Conservation (phyloP, 2,888 invertebrate species). For the Lepidocyrtoides sp. region DNA sequence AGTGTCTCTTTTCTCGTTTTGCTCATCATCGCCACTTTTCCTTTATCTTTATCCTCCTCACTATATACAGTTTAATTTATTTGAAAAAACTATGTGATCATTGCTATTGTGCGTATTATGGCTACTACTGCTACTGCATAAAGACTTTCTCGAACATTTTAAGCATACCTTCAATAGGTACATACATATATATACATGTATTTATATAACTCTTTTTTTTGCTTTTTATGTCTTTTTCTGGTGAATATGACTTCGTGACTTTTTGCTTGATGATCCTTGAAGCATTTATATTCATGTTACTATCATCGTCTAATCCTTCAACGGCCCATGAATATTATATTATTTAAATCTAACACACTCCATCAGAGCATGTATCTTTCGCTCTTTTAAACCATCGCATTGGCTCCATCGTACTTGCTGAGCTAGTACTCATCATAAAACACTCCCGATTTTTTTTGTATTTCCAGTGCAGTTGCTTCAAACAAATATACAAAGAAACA, state of each 20-base stretch:
- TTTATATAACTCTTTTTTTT: not conserved
- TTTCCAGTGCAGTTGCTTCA: slow-evolving; percentile 22
- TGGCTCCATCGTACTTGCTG: no score
- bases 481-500: not conserved
- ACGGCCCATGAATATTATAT: slow-evolving; percentile 61
- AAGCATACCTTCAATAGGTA: not conserved
- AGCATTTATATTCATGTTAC: slow-evolving; percentile 64
- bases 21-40: slow-evolving; percentile 66
- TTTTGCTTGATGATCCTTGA: slow-evolving; percentile 81
- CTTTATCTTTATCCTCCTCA: slow-evolving; percentile 32
- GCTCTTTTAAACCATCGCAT: no score
- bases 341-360: slow-evolving; percentile 25
- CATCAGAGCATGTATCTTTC: not conserved
- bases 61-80: slow-evolving; percentile 25
- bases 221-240: slow-evolving; percentile 45
- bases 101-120: not conserved
- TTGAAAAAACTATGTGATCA: not conserved
- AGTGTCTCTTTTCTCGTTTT: slow-evolving; percentile 60
- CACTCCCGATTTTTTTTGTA: slow-evolving; percentile 7
- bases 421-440: not conserved
- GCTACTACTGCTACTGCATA: no score
- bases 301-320: slow-evolving; percentile 50
- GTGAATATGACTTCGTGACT: slow-evolving; percentile 65
- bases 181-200: not conserved
- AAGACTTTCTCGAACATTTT: slow-evolving; percentile 12